phyloP scores from a whole-genome alignment of 2,888 invertebrate genomes.

The Apodemia zela region DNA sequence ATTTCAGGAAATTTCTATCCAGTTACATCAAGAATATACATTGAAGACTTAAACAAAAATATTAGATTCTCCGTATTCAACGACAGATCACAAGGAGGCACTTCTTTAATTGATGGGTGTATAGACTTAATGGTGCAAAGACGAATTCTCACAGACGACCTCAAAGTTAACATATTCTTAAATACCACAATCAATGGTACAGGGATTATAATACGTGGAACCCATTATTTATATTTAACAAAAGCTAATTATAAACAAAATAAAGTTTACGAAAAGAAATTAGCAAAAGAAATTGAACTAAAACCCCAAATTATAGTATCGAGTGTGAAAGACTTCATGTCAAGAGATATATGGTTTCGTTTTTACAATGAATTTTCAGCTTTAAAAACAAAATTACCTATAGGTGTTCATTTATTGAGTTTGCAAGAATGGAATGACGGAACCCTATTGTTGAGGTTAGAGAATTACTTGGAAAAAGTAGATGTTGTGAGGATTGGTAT shows the following conservation, averaged over 20 bases:
- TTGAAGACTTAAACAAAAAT: slow-evolving; percentile 76
- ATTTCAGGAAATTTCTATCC: slow-evolving; percentile 91
- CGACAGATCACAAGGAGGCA: slow-evolving; percentile 91
- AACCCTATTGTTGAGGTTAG: slow-evolving; percentile 85
- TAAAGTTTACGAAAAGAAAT: slow-evolving; percentile 57
- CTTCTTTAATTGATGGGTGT: slow-evolving; percentile 85
- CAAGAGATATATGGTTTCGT: slow-evolving; percentile 55
- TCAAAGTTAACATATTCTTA: slow-evolving; percentile 39
- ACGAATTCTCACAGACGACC: slow-evolving; percentile 89
- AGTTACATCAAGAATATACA: slow-evolving; percentile 88
- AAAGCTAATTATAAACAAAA: slow-evolving; percentile 48
- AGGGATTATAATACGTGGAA: slow-evolving; percentile 46
- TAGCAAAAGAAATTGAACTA: slow-evolving; percentile 54
- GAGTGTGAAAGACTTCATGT: slow-evolving; percentile 6
- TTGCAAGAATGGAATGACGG: slow-evolving; percentile 86
- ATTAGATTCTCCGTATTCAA: slow-evolving; percentile 82
- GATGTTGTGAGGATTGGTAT: slow-evolving; percentile 78
- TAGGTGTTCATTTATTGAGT: slow-evolving; percentile 87
- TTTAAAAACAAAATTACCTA: slow-evolving; percentile 79
- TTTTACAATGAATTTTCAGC: slow-evolving; percentile 59
- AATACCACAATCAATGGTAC: slow-evolving; percentile 46
- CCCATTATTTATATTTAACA: slow-evolving; percentile 51
- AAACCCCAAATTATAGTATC: slow-evolving; percentile 43
- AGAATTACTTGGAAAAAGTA: slow-evolving; percentile 86
- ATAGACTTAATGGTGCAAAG: slow-evolving; percentile 92